Percentiles rank a stretch among this genome's conserved stretches.
These are phyloP conservation scores for Microchrysa polita DNA, from an alignment of 2,888 invertebrate genomes.

Conservation along the genomic window DNA sequence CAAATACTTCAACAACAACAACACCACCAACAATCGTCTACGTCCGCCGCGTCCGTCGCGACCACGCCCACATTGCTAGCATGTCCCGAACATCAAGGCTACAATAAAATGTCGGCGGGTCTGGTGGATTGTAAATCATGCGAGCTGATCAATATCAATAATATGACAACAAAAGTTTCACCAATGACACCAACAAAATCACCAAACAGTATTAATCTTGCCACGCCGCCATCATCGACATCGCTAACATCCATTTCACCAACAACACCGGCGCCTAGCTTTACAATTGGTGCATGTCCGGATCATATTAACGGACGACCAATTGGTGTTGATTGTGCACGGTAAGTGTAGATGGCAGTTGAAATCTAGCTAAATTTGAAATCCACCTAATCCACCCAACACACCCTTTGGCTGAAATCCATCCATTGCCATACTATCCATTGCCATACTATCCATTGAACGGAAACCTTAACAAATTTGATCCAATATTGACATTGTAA, in stretches of 20 bases:
- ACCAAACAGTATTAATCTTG: slow-evolving; percentile 55
- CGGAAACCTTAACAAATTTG: too few species aligned
- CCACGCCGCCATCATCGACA: slow-evolving; percentile 54
- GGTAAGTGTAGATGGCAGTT: too few species aligned
- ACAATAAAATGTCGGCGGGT: slow-evolving; percentile 55
- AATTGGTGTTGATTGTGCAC: slow-evolving; percentile 90
- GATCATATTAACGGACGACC: slow-evolving; percentile 94
- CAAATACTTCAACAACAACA: slow-evolving; percentile 55
- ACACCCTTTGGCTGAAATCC: too few species aligned
- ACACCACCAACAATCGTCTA: slow-evolving; percentile 53
- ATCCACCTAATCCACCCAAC: too few species aligned
- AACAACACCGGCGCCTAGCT: slow-evolving; percentile 56
- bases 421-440: too few species aligned
- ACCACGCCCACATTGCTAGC: slow-evolving; percentile 47
- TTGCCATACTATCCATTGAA: too few species aligned
- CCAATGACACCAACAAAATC: slow-evolving; percentile 56
- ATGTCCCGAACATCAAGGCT: slow-evolving; percentile 61
- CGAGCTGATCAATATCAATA: slow-evolving; percentile 60
- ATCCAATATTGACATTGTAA: too few species aligned
- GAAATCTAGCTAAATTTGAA: too few species aligned
- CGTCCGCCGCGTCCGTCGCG: too few species aligned
- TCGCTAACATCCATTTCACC: slow-evolving; percentile 52
- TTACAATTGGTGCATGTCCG: slow-evolving; percentile 92
- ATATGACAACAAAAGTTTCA: slow-evolving; percentile 55
- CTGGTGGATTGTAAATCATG: slow-evolving; percentile 61